Evolutionary conservation across 2,888 invertebrate genomes (phyloP).

Genomic region (Acleris holmiana): DNA sequence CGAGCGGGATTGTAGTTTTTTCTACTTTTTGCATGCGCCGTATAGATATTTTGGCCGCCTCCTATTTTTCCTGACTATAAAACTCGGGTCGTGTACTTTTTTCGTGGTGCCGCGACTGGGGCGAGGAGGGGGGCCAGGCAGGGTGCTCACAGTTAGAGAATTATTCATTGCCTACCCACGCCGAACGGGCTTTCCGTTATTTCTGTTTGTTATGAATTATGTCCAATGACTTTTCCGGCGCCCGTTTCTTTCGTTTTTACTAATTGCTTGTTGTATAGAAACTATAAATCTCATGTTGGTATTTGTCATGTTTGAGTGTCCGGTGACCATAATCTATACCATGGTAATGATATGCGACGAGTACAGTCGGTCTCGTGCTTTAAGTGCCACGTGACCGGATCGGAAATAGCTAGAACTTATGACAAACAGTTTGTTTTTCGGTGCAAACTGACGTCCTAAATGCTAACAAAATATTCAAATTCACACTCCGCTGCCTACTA

Average conservation of each 20-base stretch:
- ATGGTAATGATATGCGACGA: constrained; percentile 8
- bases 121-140: constrained; percentile 52
- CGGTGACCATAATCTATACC: not conserved
- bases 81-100: constrained; percentile 82
- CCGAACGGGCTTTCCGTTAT: constrained; percentile 82
- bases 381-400: constrained; percentile 10
- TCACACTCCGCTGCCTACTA: constrained; percentile 83
- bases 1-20: constrained; percentile 80
- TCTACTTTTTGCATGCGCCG: constrained; percentile 73
- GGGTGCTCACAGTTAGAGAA: constrained; percentile 83
- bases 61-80: constrained; percentile 82
- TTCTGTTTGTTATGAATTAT: constrained; percentile 84
- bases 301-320: constrained; percentile 20
- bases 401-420: constrained; percentile 48
- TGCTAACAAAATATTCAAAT: constrained; percentile 84
- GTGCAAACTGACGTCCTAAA: constrained; percentile 72
- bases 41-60: constrained; percentile 82
- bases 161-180: constrained; percentile 84
- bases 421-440: constrained; percentile 68
- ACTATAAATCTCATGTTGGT: constrained; percentile 68
- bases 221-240: constrained; percentile 81
- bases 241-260: constrained; percentile 78
- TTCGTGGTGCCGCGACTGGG: constrained; percentile 71
- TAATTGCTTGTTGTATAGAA: constrained; percentile 79
- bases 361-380: not conserved